These are phyloP conservation scores for Dolichallabes microphthalmus DNA, from an alignment of 2,113 vertebrate species.

Conservation along the genomic window DNA sequence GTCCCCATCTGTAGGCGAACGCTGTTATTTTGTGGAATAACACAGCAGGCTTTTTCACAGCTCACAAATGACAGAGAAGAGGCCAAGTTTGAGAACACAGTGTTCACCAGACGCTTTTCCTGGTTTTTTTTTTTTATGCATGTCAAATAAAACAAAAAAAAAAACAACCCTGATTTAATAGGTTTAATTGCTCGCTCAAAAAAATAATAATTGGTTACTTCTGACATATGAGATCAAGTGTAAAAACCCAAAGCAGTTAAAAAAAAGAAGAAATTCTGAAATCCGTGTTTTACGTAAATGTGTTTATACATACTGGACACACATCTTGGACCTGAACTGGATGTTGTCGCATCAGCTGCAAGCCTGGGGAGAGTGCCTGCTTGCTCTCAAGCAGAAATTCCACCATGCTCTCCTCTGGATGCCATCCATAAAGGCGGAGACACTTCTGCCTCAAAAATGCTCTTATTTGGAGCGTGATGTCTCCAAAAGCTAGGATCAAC, in stretches of 20 bases:
- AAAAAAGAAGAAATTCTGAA: no score
- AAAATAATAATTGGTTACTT: neutral
- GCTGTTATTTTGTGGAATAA: neutral
- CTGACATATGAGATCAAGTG: neutral
- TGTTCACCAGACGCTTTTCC: neutral
- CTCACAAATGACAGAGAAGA: neutral
- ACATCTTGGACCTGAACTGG: conserved; percentile 50
- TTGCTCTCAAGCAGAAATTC: conserved; percentile 62
- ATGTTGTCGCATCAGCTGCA: conserved; percentile 47
- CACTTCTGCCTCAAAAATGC: conserved; percentile 39
- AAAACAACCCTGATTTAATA: neutral
- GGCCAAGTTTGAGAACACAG: neutral
- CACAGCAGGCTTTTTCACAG: neutral
- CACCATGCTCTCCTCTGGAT: conserved; percentile 44
- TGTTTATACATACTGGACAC: conserved; percentile 25
- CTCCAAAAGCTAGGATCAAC: neutral
- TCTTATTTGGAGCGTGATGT: conserved; percentile 51
- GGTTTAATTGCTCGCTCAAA: neutral
- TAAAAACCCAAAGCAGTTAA: neutral
- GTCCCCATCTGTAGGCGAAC: neutral
- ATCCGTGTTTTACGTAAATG: neutral
- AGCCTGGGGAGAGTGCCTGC: conserved; percentile 37
- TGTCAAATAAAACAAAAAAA: conserved; percentile 5
- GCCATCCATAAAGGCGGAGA: conserved; percentile 47
- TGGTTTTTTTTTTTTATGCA: neutral